Evolutionary conservation across 64 coral and sea anemone species (phyloP).

Genomic region (Dendronephthya gigantea): DNA sequence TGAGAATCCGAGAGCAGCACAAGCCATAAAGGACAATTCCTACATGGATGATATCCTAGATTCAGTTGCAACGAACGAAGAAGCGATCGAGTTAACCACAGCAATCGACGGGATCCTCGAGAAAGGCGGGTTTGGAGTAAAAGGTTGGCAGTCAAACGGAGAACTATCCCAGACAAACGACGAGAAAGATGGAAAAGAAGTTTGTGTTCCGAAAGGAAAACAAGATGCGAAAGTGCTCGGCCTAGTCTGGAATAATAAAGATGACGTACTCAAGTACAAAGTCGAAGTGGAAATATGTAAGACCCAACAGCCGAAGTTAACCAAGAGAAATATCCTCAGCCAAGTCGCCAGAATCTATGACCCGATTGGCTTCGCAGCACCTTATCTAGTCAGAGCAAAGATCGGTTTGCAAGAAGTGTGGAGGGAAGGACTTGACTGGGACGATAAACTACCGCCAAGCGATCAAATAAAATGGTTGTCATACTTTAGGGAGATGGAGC

Average conservation of each 20-base stretch:
- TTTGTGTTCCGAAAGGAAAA: not conserved
- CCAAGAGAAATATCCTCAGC: not conserved
- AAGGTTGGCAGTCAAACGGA: conserved; percentile 2
- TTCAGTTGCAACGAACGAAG: not conserved
- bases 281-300: not conserved
- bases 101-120: not conserved
- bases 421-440: not conserved
- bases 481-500: conserved; percentile 27
- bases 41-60: conserved; percentile 17
- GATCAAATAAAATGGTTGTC: not conserved
- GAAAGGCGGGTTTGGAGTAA: not conserved
- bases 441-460: not conserved
- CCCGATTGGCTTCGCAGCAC: not conserved
- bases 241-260: conserved; percentile 1
- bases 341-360: too few species aligned
- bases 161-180: not conserved
- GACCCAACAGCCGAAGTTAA: not conserved
- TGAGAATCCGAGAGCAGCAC: not conserved
- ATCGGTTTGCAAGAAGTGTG: not conserved
- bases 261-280: not conserved
- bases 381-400: conserved; percentile 3
- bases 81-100: not conserved
- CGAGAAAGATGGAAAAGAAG: not conserved
- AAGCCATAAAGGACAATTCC: conserved; percentile 2
- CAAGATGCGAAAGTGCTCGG: not conserved